These are phyloP conservation scores for Heteractis magnifica DNA, from an alignment of 92 coral and sea anemone genomes.

Conservation along the genomic window DNA sequence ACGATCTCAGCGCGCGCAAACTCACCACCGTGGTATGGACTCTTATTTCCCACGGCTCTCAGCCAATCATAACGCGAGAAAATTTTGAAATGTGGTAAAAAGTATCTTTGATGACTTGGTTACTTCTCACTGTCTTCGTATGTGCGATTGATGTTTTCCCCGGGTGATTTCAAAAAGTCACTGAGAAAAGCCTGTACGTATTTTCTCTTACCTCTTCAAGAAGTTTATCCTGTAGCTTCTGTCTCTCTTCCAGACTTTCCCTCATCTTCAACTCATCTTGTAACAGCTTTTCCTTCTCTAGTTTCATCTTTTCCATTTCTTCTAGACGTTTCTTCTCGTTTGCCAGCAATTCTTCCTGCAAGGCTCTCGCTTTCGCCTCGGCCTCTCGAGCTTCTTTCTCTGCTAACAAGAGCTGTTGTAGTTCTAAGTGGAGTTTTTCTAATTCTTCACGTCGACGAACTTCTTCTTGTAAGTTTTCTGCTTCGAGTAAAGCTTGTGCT, in stretches of 20 bases:
- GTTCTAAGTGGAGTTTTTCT: conserved; percentile 76
- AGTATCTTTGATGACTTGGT: too few relatives aligned
- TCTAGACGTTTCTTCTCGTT: conserved; percentile 74
- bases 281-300: conserved; percentile 70
- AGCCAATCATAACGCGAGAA: too few relatives aligned
- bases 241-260: conserved; percentile 86
- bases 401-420: conserved; percentile 70
- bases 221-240: conserved; percentile 78
- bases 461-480: conserved; percentile 79
- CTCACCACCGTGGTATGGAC: too few relatives aligned
- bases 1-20: too few relatives aligned
- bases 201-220: conserved; percentile 75
- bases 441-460: conserved; percentile 78
- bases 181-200: not conserved
- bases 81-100: too few relatives aligned
- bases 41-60: too few relatives aligned
- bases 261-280: conserved; percentile 78
- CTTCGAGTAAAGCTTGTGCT: conserved; percentile 77
- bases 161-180: too few relatives aligned
- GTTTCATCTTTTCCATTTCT: conserved; percentile 69
- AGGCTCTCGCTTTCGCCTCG: conserved; percentile 73
- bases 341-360: conserved; percentile 73
- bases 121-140: too few relatives aligned
- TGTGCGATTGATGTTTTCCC: too few relatives aligned
- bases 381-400: conserved; percentile 87